Evolutionary conservation across 2,113 vertebrate genomes (phyloP), one percentile per base, ranked within the genome.

Genomic region (Corvus cornix): DNA sequence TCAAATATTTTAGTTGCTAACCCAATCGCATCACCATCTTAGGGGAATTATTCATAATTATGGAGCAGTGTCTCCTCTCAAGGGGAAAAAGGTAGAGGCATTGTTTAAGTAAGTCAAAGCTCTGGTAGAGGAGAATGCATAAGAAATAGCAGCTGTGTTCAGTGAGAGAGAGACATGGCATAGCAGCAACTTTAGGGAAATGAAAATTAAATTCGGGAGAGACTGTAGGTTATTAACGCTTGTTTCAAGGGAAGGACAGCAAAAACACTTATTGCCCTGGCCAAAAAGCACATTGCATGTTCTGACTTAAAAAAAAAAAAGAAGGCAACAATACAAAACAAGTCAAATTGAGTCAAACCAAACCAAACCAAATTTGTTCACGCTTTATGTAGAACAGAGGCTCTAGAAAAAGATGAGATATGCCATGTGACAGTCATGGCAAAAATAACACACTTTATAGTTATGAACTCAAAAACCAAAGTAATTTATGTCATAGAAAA

Each of bases 391-490:
- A 73, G 48, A 94, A 60, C 37, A 77, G 49, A 83, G 5, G 9
- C 19, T 35, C 33, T 52, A n/a, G 82, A 70, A 84, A 94, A 96
- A 94, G 46, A 77, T 89, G 84, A 90, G 49, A 69, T 44, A 72
- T 79, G 87, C 58, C 77, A 83, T 76, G 74, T 1, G 13, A 67
- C 11, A 16, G 14, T 67, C 31, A 44, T 59, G 56, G 83, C 37
- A 97, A 95, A 97, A 97, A 75, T 48, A 39, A 78, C 27, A 84
- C 11, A 48, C 69, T 96, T 94, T 66, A 37, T 22, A 90, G 30
- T 41, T 39, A 59, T 2, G 33, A 89, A 81, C 10, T 91, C 49
- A 83, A 41, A 56, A 84, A 33, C 35, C 35, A 52, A 85, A 91
- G 73, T 87, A 37, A 81, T 82, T 94, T 83, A 31, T 79, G 83